Percentiles rank a stretch among this genome's conserved stretches.
These are phyloP conservation scores for Lordiphosa andalusiaca DNA, from an alignment of 2,888 invertebrate species.

Conservation along the genomic window DNA sequence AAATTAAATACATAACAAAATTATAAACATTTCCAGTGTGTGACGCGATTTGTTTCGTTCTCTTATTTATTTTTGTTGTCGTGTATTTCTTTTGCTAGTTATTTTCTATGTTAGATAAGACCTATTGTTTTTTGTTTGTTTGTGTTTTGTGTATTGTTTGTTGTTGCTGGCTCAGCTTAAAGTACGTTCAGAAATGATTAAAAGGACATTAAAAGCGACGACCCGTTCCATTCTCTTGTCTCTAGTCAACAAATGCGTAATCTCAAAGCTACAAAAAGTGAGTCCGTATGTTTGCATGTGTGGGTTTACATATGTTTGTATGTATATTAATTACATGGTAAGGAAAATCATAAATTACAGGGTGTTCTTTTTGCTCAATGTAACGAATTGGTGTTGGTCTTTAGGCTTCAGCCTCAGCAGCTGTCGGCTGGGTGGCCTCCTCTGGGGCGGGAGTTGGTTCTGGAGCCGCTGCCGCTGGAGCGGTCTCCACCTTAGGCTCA, in stretches of 20 bases:
- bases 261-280: conserved; percentile 46
- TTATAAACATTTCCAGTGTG: conserved; percentile 70
- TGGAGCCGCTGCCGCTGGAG: conserved; percentile 6
- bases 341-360: conserved; percentile 54
- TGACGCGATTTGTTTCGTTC: conserved; percentile 43
- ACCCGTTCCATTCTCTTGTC: conserved; percentile 13
- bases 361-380: conserved; percentile 18
- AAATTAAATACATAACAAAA: conserved; percentile 74
- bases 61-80: conserved; percentile 2
- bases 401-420: conserved; percentile 31
- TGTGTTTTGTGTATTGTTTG: conserved; percentile 8
- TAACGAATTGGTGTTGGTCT: conserved; percentile 26
- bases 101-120: conserved; percentile 48
- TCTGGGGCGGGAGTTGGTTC: conserved; percentile 7
- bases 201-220: conserved; percentile 23
- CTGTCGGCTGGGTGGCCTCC: conserved; percentile 18
- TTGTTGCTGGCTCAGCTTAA: conserved; percentile 16
- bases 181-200: conserved; percentile 14
- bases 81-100: conserved; percentile 45
- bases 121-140: neutral
- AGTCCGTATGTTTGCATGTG: conserved; percentile 28
- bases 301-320: conserved; percentile 22
- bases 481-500: conserved; percentile 23
- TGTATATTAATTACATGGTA: conserved; percentile 32
- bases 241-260: conserved; percentile 35